Percentiles rank a stretch among this genome's conserved stretches.
Evolutionary conservation across 2,113 vertebrate genomes (phyloP).

Genomic region (Phylloscopus trochiloides): DNA sequence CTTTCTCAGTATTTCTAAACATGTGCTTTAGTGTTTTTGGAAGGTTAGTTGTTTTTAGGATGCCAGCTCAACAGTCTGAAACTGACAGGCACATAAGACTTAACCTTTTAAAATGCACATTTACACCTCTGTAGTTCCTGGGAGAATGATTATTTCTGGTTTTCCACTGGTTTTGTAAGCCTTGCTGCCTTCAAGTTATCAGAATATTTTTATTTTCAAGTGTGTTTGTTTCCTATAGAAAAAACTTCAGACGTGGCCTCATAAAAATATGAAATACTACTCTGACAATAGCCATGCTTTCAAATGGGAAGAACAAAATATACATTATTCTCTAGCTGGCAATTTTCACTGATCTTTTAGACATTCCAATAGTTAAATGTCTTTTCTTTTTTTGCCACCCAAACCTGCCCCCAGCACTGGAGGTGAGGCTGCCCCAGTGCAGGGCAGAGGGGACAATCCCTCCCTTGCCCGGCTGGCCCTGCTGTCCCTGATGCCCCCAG

Average conservation of each 20-base stretch:
- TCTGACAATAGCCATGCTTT: neutral
- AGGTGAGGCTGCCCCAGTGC: rapidly evolving
- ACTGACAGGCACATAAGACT: neutral
- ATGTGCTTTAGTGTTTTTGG: neutral
- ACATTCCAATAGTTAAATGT: neutral
- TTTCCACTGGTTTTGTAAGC: neutral
- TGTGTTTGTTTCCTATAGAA: neutral
- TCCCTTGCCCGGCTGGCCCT: rapidly evolving
- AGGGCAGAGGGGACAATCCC: neutral
- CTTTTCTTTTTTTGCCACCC: neutral
- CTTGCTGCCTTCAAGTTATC: neutral
- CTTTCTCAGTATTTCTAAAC: neutral
- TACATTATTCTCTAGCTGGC: neutral
- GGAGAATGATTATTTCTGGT: neutral
- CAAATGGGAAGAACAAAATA: neutral
- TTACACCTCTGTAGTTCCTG: neutral
- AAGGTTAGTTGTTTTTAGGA: neutral
- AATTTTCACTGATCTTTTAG: neutral
- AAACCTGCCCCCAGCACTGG: rapidly evolving
- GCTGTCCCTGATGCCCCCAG: neutral
- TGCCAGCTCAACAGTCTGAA: neutral
- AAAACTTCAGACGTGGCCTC: neutral
- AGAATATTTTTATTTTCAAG: neutral
- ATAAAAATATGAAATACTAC: neutral
- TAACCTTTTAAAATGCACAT: neutral